Evolutionary conservation across 1,140 invertebrate species (phyloP), one percentile per base, ranked within the genome.

Genomic region (Diuraphis noxia): DNA sequence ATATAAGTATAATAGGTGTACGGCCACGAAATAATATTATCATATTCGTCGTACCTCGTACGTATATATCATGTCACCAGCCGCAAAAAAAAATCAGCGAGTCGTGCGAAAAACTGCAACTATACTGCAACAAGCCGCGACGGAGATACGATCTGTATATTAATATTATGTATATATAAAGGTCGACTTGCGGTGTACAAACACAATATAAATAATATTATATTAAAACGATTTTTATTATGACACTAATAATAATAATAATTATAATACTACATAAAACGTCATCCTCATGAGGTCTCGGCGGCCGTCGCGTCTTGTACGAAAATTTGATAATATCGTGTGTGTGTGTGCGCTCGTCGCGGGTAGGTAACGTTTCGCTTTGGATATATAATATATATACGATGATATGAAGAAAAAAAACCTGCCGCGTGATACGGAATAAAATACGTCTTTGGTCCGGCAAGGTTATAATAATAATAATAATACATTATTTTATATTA

Each of bases 371-470:
- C n/a, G 6, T 63, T 63, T 63, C 56, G 30, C 56, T 72, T 72
- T 72, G 56, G 30, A 63, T 0, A 13, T 63, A 63, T 30, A 52
- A n/a, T 52, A 52, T 25, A 52, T 52, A 52, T 52, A 52, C 25
- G 8, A 56, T 56, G 3, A 56, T 56, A 56, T 9, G 30, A 13
- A n/a, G 30, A 13, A 63, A 63, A 72, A 63, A 72, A 72, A 72
- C 56, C 56, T 72, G 56, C 56, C 40, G 81, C 34, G 40, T 43
- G 81, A 84, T 40, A 41, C 81, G 30, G 23, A n/a, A n/a, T 84
- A 81, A 81, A 92, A 86, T 36, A 36, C 36, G 41, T 88, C 86
- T 88, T 88, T 40, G 36, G 49, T 56, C 49, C 86, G 85, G 84
- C 52, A 88, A 88, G 49, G 86, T 88, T 40, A 40, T 86, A 49